phyloP scores from a whole-genome alignment of 2,888 invertebrate species.

The Acleris sparsana region DNA sequence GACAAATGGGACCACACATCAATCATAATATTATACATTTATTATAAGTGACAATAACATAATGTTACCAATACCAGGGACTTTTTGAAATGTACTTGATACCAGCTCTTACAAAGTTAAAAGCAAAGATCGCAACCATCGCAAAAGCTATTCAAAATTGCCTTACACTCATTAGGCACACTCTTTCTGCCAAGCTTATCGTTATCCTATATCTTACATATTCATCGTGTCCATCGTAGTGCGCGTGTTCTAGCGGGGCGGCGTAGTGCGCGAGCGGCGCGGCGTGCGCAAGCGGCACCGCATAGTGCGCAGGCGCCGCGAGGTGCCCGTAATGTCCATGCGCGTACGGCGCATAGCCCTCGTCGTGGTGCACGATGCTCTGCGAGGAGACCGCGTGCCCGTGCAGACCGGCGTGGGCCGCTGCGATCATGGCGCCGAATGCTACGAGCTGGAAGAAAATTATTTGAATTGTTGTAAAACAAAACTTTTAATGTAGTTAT shows the following conservation, averaged over 20 bases:
- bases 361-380: constrained; percentile 67
- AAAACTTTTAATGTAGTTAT: too few species aligned
- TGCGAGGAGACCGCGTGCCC: constrained; percentile 66
- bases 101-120: too few species aligned
- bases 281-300: constrained; percentile 51
- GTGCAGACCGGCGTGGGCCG: constrained; percentile 73
- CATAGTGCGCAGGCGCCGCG: constrained; percentile 53
- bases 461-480: too few species aligned
- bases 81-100: too few species aligned
- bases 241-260: constrained; percentile 42
- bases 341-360: constrained; percentile 48
- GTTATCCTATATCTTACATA: constrained; percentile 48
- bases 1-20: too few species aligned
- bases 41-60: too few species aligned
- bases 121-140: too few species aligned
- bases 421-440: constrained; percentile 69
- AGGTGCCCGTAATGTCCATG: constrained; percentile 41
- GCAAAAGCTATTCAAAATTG: too few species aligned
- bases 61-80: too few species aligned
- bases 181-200: too few species aligned
- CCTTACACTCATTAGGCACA: too few species aligned
- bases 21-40: too few species aligned
- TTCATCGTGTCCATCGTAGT: constrained; percentile 51
- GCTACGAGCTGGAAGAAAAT: constrained; percentile 64
- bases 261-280: constrained; percentile 53